Percentiles rank a stretch among this genome's conserved stretches.
Evolutionary conservation across 2,797 vertebrate genomes (phyloP).

Genomic region (Neostethus bicornis): DNA sequence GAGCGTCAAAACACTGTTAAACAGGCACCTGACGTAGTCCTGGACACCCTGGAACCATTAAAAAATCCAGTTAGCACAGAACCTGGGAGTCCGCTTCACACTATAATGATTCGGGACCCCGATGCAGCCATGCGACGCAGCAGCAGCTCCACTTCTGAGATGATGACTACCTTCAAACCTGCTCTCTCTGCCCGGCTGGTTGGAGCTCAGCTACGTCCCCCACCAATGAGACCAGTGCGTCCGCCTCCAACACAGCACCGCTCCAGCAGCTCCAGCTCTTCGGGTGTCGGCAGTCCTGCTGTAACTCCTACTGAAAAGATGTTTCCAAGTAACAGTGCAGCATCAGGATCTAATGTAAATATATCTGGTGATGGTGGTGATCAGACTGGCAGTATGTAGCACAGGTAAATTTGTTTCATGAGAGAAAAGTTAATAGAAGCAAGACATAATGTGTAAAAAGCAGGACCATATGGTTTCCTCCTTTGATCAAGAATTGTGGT

Average conservation of each 20-base stretch:
- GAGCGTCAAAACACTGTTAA: slow-evolving; percentile 95
- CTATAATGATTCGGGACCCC: slow-evolving; percentile 95
- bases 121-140: slow-evolving; percentile 95
- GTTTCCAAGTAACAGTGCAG: slow-evolving; percentile 82
- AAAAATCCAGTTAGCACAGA: slow-evolving; percentile 91
- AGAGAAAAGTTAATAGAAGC: slow-evolving; percentile 26
- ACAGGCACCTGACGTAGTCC: slow-evolving; percentile 94
- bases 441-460: slow-evolving; percentile 25
- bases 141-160: slow-evolving; percentile 92
- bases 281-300: slow-evolving; percentile 92
- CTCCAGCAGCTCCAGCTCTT: slow-evolving; percentile 97
- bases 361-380: slow-evolving; percentile 77
- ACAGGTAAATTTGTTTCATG: slow-evolving; percentile 34
- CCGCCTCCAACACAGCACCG: slow-evolving; percentile 89
- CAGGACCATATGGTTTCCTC: slow-evolving; percentile 29
- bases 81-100: slow-evolving; percentile 93
- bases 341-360: slow-evolving; percentile 56
- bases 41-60: slow-evolving; percentile 95
- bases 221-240: slow-evolving; percentile 84
- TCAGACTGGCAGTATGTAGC: slow-evolving; percentile 83
- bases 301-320: slow-evolving; percentile 96
- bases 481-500: slow-evolving; percentile 39
- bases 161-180: slow-evolving; percentile 98
- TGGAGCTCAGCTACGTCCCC: slow-evolving; percentile 90
- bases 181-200: slow-evolving; percentile 89